A percentile compares a stretch with the other conserved stretches of the same genome.
phyloP scores from a whole-genome alignment of 2,888 invertebrate genomes.

The Atethmia centrago region DNA sequence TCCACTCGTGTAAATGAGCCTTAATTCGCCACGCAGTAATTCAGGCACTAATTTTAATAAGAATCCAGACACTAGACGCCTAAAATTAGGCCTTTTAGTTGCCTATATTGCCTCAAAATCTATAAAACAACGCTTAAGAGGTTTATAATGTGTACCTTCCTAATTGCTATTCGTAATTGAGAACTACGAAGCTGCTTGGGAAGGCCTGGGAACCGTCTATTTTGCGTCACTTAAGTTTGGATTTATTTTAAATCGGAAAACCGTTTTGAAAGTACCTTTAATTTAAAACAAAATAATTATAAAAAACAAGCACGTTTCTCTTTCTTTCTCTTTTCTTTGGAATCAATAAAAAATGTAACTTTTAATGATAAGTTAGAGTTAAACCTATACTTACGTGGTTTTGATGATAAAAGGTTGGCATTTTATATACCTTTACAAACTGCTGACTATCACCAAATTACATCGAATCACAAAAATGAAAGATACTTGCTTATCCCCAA shows the following conservation, averaged over 20 bases:
- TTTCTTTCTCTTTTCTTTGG: not conserved
- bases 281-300: conserved; percentile 3
- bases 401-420: not conserved
- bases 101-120: not conserved
- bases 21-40: not conserved
- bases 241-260: conserved; percentile 3
- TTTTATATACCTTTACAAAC: not conserved
- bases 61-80: conserved; percentile 12
- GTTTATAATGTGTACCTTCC: not conserved
- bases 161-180: conserved; percentile 18
- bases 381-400: not conserved
- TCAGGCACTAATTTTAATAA: conserved; percentile 6
- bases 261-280: not conserved
- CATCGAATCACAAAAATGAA: not conserved
- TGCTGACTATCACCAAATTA: not conserved
- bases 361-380: not conserved
- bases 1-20: not conserved
- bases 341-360: not conserved
- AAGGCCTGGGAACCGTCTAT: not conserved
- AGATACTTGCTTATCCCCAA: conserved; percentile 3
- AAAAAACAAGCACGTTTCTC: not conserved
- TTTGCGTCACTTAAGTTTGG: not conserved
- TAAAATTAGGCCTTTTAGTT: not conserved
- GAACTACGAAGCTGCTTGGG: not conserved
- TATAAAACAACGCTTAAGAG: no score